Percentiles rank a stretch among this genome's conserved stretches.
phyloP scores from a whole-genome alignment of 2,113 vertebrate species.

The Dromas ardeola region DNA sequence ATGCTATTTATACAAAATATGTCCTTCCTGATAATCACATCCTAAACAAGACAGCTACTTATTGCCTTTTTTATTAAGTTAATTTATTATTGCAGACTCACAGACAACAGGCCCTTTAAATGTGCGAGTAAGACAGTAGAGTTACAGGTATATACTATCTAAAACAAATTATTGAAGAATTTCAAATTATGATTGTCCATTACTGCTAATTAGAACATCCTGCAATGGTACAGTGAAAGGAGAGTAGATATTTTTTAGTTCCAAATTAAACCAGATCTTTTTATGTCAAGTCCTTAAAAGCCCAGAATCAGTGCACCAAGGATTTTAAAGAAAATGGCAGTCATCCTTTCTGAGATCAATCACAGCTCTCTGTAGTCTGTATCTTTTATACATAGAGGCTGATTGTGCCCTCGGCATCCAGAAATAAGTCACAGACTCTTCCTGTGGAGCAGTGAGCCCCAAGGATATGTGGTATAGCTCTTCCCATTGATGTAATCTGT shows the following conservation, averaged over 20 bases:
- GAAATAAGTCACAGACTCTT: neutral
- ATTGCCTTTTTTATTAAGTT: constrained; percentile 19
- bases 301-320: neutral
- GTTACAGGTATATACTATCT: neutral
- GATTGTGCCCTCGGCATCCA: neutral
- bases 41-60: constrained; percentile 9
- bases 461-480: neutral
- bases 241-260: neutral
- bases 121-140: neutral
- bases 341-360: neutral
- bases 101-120: neutral
- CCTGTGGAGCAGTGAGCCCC: neutral
- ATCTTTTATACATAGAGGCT: neutral
- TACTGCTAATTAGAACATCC: neutral
- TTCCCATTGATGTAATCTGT: neutral
- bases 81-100: constrained; percentile 10
- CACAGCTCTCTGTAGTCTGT: neutral
- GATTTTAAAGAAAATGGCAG: neutral
- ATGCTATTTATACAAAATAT: neutral
- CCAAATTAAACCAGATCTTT: neutral
- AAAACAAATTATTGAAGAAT: neutral
- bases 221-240: neutral
- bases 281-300: neutral
- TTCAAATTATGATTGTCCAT: neutral
- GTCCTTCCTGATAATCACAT: constrained; percentile 12